Evolutionary conservation across 2,797 vertebrate species (phyloP).

Genomic region (Sebastes vulpes): DNA sequence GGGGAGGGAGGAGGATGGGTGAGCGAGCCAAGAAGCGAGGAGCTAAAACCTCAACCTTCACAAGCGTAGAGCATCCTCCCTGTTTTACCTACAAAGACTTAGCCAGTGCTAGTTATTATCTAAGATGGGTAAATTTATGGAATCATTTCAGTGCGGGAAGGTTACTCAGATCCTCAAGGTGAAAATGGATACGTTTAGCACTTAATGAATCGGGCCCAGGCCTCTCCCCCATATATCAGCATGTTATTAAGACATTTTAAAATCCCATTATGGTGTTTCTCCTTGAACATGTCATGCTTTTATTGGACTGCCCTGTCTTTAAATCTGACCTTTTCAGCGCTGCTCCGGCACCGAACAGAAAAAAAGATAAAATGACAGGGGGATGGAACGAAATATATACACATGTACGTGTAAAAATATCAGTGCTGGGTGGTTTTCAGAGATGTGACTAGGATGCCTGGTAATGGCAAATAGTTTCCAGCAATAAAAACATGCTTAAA

Average conservation of each 20-base stretch:
- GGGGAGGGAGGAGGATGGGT: constrained; percentile 19
- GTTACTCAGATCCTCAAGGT: constrained; percentile 90
- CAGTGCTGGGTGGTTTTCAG: constrained; percentile 48
- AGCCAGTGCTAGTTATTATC: constrained; percentile 86
- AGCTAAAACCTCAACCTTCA: constrained; percentile 74
- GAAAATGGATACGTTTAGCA: constrained; percentile 90
- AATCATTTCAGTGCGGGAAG: constrained; percentile 87
- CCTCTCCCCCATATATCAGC: constrained; percentile 89
- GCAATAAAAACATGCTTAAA: constrained; percentile 60
- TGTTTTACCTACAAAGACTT: constrained; percentile 77
- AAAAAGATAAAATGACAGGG: constrained; percentile 66
- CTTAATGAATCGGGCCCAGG: constrained; percentile 87
- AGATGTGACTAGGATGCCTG: constrained; percentile 29
- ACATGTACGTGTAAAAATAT: constrained; percentile 62
- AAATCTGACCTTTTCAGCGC: constrained; percentile 88
- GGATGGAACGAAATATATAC: constrained; percentile 47
- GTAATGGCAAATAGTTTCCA: constrained; percentile 45
- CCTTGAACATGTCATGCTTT: constrained; percentile 91
- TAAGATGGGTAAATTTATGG: constrained; percentile 89
- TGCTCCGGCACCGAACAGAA: constrained; percentile 72
- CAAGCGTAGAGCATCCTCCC: constrained; percentile 73
- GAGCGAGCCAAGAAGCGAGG: constrained; percentile 48
- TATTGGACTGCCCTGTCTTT: constrained; percentile 89
- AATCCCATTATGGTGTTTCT: constrained; percentile 91
- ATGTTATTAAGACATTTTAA: constrained; percentile 92